Evolutionary conservation across 2,888 invertebrate species (phyloP).

Genomic region (Cetonia aurata): DNA sequence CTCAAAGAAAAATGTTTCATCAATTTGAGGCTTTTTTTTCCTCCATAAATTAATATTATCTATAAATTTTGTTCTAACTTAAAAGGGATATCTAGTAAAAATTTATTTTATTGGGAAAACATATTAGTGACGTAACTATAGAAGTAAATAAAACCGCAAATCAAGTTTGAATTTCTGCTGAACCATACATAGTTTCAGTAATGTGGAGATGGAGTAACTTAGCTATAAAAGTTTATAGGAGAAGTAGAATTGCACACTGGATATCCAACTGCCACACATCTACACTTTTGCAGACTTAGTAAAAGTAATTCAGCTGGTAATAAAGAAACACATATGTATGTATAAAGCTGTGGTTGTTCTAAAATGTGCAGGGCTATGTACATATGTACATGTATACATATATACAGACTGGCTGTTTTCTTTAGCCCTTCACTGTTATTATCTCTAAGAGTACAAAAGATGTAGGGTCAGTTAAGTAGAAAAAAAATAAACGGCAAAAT

Average conservation of each 20-base stretch:
- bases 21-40: too few species aligned
- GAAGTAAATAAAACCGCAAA: constrained; percentile 10
- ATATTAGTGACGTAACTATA: not conserved
- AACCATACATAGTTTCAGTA: not conserved
- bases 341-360: not conserved
- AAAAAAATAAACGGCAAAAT: too few species aligned
- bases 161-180: not conserved
- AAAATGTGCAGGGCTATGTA: constrained; percentile 1
- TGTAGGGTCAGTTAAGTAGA: too few species aligned
- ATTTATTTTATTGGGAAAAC: not conserved
- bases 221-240: constrained; percentile 28
- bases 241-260: constrained; percentile 31
- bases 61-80: too few species aligned
- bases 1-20: too few species aligned
- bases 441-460: too few species aligned
- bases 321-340: not conserved
- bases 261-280: constrained; percentile 10
- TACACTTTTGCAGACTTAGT: constrained; percentile 13
- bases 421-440: too few species aligned
- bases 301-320: constrained; percentile 2
- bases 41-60: too few species aligned
- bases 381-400: too few species aligned
- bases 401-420: too few species aligned
- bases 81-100: too few species aligned
- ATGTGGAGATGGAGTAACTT: constrained; percentile 6